phyloP scores from a whole-genome alignment of 2,888 invertebrate species.

The Acrobasis consociella region DNA sequence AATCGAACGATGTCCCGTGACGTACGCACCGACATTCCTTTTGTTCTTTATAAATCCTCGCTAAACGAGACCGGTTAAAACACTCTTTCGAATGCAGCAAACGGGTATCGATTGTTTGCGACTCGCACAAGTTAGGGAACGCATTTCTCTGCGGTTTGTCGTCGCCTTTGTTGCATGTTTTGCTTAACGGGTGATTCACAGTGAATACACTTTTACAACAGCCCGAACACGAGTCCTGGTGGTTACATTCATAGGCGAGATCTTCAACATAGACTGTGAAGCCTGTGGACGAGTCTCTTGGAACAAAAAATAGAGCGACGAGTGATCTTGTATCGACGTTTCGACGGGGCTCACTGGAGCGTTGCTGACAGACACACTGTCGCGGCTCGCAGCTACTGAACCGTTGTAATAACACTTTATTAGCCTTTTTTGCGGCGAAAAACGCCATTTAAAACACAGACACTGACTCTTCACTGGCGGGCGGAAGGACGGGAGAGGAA shows the following conservation, averaged over 20 bases:
- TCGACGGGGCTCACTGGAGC: slow-evolving; percentile 50
- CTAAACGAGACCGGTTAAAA: slow-evolving; percentile 8
- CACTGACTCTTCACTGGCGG: slow-evolving; percentile 50
- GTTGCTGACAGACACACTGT: slow-evolving; percentile 58
- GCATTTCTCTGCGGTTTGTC: slow-evolving; percentile 17
- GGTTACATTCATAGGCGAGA: neutral
- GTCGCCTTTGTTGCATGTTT: slow-evolving; percentile 2
- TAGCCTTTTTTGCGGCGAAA: slow-evolving; percentile 55
- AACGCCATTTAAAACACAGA: slow-evolving; percentile 45
- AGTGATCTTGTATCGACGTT: slow-evolving; percentile 57
- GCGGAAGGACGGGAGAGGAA: slow-evolving; percentile 21
- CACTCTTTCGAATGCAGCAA: slow-evolving; percentile 14
- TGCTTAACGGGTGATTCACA: neutral
- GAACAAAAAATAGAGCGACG: slow-evolving; percentile 42
- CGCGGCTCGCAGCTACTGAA: slow-evolving; percentile 42
- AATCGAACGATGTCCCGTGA: slow-evolving; percentile 7
- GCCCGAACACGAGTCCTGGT: slow-evolving; percentile 3
- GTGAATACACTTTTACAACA: neutral
- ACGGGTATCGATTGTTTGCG: slow-evolving; percentile 20
- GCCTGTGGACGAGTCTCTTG: slow-evolving; percentile 27
- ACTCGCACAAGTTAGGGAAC: slow-evolving; percentile 3
- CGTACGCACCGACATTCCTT: slow-evolving; percentile 1
- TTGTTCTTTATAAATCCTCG: neutral
- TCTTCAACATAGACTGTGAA: neutral
- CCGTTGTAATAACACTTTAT: slow-evolving; percentile 59